These are phyloP conservation scores for Trichopoda pennipes DNA, from an alignment of 2,888 invertebrate genomes.

Conservation along the genomic window DNA sequence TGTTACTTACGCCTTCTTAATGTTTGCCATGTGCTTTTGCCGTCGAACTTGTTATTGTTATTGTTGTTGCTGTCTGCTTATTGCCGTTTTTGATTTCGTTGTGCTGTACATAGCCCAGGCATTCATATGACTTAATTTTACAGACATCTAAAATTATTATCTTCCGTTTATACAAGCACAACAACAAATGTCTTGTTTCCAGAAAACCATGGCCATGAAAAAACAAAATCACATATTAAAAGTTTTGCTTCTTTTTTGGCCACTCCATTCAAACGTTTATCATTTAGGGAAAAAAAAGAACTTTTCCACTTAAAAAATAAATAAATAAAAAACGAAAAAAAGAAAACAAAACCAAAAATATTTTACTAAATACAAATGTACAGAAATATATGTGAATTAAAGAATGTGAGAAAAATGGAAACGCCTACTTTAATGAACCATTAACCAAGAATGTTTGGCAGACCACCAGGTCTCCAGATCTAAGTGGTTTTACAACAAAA, in stretches of 20 bases:
- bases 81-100: slow-evolving; percentile 34
- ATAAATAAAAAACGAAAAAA: too few relatives aligned
- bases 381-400: slow-evolving; percentile 10
- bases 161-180: slow-evolving; percentile 52
- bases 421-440: slow-evolving; percentile 54
- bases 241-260: slow-evolving; percentile 29
- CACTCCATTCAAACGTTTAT: slow-evolving; percentile 62
- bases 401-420: slow-evolving; percentile 40
- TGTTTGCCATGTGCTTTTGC: slow-evolving; percentile 59
- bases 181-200: slow-evolving; percentile 20
- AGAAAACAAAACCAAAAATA: background rate
- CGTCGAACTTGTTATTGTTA: slow-evolving; percentile 27
- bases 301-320: slow-evolving; percentile 22
- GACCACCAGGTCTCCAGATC: slow-evolving; percentile 61
- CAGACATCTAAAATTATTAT: slow-evolving; percentile 66
- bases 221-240: slow-evolving; percentile 38
- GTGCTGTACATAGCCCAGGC: slow-evolving; percentile 38
- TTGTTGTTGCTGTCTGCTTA: slow-evolving; percentile 48
- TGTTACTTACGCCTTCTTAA: slow-evolving; percentile 69
- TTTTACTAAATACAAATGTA: slow-evolving; percentile 32
- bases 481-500: slow-evolving; percentile 62
- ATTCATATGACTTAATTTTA: slow-evolving; percentile 65
- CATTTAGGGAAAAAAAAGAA: background rate
- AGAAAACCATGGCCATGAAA: slow-evolving; percentile 59
- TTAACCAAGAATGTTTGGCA: slow-evolving; percentile 56